Evolutionary conservation across 2,888 invertebrate genomes (phyloP).

Genomic region (Ichneumoninae sp.): DNA sequence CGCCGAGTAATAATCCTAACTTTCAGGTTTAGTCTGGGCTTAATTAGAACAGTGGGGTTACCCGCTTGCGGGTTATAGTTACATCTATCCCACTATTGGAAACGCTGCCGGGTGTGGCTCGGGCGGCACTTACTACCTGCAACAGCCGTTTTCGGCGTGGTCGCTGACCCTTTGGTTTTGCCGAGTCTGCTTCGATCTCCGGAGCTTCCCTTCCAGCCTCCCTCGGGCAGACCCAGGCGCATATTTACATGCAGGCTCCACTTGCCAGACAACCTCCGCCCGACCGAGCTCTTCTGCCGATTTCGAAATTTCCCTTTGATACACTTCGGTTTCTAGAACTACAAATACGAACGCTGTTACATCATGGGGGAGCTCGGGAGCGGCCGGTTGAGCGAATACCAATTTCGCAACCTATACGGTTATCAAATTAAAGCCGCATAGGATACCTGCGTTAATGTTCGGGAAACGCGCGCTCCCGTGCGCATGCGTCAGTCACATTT

Average conservation of each 20-base stretch:
- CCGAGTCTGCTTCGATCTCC: not conserved
- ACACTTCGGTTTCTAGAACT: constrained; percentile 18
- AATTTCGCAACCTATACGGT: constrained; percentile 51
- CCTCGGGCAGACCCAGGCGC: not conserved
- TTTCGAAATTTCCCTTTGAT: constrained; percentile 57
- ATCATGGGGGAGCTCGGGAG: not conserved
- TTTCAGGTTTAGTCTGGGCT: constrained; percentile 81
- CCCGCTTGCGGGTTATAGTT: constrained; percentile 76
- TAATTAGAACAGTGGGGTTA: constrained; percentile 82
- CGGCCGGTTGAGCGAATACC: constrained; percentile 56
- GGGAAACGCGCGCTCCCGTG: constrained; percentile 13
- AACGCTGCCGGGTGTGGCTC: constrained; percentile 67
- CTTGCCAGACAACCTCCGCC: not conserved
- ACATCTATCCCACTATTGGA: constrained; percentile 75
- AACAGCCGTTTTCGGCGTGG: constrained; percentile 29
- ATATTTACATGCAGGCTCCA: constrained; percentile 2
- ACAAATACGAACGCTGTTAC: constrained; percentile 38
- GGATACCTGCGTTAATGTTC: constrained; percentile 47
- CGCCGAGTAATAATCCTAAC: constrained; percentile 82
- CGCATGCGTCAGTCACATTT: not conserved
- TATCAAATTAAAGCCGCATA: constrained; percentile 51
- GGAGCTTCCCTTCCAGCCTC: not conserved
- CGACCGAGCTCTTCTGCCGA: constrained; percentile 1
- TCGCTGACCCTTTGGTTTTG: constrained; percentile 50
- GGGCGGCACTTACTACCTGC: constrained; percentile 69